Percentiles rank a stretch among this genome's conserved stretches.
Evolutionary conservation across 2,888 invertebrate genomes (phyloP).

Genomic region (Xestia ashworthii): DNA sequence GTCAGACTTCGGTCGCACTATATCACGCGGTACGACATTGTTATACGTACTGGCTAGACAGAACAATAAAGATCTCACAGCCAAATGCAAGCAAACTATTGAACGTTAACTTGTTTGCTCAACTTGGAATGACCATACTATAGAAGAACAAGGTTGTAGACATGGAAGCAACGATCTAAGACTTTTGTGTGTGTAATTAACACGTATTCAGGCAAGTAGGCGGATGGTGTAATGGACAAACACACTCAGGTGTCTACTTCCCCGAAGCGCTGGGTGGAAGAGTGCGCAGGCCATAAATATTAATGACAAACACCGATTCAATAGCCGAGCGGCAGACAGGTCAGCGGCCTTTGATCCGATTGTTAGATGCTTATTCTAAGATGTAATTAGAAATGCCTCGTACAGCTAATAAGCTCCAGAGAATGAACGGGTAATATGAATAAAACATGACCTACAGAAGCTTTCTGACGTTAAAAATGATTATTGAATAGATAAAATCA

Average conservation of each 20-base stretch:
- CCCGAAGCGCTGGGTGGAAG: constrained; percentile 82
- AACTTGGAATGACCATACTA: constrained; percentile 51
- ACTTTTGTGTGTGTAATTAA: constrained; percentile 69
- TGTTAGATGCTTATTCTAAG: constrained; percentile 83
- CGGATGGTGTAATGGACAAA: constrained; percentile 81
- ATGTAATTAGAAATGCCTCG: constrained; percentile 84
- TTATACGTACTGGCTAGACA: constrained; percentile 49
- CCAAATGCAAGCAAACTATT: constrained; percentile 48
- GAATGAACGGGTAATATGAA: constrained; percentile 75
- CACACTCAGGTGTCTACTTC: constrained; percentile 81
- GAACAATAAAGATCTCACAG: constrained; percentile 51
- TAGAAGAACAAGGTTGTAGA: constrained; percentile 42
- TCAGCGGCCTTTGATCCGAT: constrained; percentile 87
- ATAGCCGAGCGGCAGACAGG: constrained; percentile 82
- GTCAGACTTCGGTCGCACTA: constrained; percentile 70
- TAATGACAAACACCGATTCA: constrained; percentile 87
- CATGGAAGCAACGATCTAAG: constrained; percentile 44
- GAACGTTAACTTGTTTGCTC: constrained; percentile 43
- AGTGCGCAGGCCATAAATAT: constrained; percentile 86
- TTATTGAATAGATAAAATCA: constrained; percentile 36
- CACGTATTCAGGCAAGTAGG: constrained; percentile 67
- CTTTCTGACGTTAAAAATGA: constrained; percentile 57
- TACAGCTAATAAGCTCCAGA: constrained; percentile 73
- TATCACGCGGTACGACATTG: constrained; percentile 70
- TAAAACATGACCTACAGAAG: constrained; percentile 72